These are phyloP conservation scores for Cetoscarus ocellatus DNA, from an alignment of 2,797 vertebrate species.

Conservation along the genomic window DNA sequence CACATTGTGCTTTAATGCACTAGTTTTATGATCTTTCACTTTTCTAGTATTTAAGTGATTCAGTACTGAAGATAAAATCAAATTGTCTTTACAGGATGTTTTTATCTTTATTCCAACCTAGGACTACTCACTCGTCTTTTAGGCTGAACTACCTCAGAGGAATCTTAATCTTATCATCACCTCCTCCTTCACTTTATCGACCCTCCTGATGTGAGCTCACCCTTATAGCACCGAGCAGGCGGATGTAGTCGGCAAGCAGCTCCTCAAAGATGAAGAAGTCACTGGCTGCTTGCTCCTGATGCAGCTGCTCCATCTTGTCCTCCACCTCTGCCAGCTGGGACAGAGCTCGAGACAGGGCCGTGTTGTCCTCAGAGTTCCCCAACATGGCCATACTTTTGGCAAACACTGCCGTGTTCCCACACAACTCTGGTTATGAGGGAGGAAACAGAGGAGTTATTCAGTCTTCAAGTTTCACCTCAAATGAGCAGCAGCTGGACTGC, in stretches of 20 bases:
- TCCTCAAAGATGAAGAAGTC: constrained; percentile 96
- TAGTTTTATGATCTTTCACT: too few relatives aligned
- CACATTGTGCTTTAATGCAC: too few relatives aligned
- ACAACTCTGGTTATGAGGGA: constrained; percentile 82
- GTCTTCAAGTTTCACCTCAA: constrained; percentile 8
- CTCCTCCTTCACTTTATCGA: neutral
- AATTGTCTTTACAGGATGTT: too few relatives aligned
- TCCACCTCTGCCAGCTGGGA: constrained; percentile 98
- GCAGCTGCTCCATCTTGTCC: constrained; percentile 97
- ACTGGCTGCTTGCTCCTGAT: constrained; percentile 93
- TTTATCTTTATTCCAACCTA: too few relatives aligned
- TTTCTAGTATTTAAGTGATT: too few relatives aligned
- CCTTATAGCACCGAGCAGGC: constrained; percentile 91
- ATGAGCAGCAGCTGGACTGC: constrained; percentile 11
- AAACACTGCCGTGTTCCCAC: constrained; percentile 93
- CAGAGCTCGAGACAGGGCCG: constrained; percentile 92
- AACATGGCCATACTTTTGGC: constrained; percentile 98
- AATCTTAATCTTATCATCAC: constrained; percentile 7
- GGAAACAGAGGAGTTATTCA: constrained; percentile 32
- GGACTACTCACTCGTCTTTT: neutral
- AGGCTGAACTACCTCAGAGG: neutral
- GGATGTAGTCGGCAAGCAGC: constrained; percentile 94
- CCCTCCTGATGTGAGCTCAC: constrained; percentile 72
- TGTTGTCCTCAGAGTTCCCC: constrained; percentile 97
- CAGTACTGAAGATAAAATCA: too few relatives aligned